A percentile compares a stretch with the other conserved stretches of the same genome.
Conservation (phyloP, 92 coral and sea anemone genomes). For the Diadumene lineata region DNA sequence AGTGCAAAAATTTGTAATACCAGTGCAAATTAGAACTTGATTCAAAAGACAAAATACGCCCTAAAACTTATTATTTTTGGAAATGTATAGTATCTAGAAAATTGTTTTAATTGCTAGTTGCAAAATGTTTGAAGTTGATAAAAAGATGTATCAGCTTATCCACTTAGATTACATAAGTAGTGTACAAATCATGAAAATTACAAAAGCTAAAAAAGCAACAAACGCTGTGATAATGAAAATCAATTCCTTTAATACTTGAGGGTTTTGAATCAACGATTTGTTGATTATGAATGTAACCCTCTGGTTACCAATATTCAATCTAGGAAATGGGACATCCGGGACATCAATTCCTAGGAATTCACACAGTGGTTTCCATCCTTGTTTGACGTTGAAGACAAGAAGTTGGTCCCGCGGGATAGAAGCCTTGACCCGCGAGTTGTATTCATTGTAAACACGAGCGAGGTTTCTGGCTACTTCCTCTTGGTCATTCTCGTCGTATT, state of each 20-base stretch:
- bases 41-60: too few relatives aligned
- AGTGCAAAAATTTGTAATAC: too few relatives aligned
- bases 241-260: background rate
- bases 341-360: background rate
- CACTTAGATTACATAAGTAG: background rate
- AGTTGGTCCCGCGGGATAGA: background rate
- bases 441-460: background rate
- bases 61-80: too few relatives aligned
- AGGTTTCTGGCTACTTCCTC: background rate
- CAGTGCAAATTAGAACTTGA: too few relatives aligned
- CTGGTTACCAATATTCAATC: background rate
- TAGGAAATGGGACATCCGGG: background rate
- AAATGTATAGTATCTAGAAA: too few relatives aligned
- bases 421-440: constrained; percentile 7
- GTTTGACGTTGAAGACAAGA: constrained; percentile 10
- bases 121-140: too few relatives aligned
- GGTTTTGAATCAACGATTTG: too few relatives aligned
- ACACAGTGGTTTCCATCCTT: constrained; percentile 1
- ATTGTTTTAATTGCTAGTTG: too few relatives aligned
- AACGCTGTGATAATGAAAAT: background rate
- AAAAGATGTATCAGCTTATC: too few relatives aligned
- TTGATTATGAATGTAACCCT: too few relatives aligned
- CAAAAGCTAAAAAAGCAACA: background rate
- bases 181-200: background rate
- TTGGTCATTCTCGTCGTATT: too few relatives aligned